Evolutionary conservation across 2,888 invertebrate species (phyloP).

Genomic region (Leucophora obtusa): DNA sequence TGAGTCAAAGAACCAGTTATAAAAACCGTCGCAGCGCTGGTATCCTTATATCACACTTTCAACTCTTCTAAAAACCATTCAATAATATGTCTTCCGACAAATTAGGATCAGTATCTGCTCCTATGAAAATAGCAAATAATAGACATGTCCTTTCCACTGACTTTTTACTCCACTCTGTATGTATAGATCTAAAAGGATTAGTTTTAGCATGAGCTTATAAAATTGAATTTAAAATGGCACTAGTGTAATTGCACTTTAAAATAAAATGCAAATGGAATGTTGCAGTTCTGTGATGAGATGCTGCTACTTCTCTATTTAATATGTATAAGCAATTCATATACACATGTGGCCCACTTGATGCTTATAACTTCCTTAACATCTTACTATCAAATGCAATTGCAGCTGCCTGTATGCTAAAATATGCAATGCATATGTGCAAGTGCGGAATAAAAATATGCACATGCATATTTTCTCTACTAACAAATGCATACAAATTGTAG

Average conservation of each 20-base stretch:
- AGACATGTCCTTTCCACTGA: too few relatives aligned
- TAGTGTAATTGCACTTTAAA: neutral
- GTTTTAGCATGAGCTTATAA: too few relatives aligned
- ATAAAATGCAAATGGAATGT: neutral
- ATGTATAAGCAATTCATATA: conserved; percentile 22
- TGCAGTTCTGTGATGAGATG: neutral
- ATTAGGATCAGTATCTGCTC: too few relatives aligned
- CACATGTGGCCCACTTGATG: conserved; percentile 70
- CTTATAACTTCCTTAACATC: conserved; percentile 55
- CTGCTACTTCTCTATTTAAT: neutral
- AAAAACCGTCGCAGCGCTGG: too few relatives aligned
- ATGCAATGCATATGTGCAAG: neutral
- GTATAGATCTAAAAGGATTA: too few relatives aligned
- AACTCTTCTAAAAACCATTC: too few relatives aligned
- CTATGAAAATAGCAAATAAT: too few relatives aligned
- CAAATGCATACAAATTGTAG: conserved; percentile 3
- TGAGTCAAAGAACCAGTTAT: too few relatives aligned
- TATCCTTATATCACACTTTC: too few relatives aligned
- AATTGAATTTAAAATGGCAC: neutral
- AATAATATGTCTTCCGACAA: too few relatives aligned
- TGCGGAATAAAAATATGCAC: neutral
- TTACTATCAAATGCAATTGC: conserved; percentile 54
- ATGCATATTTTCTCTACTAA: neutral
- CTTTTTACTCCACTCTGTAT: too few relatives aligned
- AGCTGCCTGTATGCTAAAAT: conserved; percentile 42